These are phyloP conservation scores for Drosophila triauraria DNA, from an alignment of 1,140 invertebrate species.

Conservation along the genomic window DNA sequence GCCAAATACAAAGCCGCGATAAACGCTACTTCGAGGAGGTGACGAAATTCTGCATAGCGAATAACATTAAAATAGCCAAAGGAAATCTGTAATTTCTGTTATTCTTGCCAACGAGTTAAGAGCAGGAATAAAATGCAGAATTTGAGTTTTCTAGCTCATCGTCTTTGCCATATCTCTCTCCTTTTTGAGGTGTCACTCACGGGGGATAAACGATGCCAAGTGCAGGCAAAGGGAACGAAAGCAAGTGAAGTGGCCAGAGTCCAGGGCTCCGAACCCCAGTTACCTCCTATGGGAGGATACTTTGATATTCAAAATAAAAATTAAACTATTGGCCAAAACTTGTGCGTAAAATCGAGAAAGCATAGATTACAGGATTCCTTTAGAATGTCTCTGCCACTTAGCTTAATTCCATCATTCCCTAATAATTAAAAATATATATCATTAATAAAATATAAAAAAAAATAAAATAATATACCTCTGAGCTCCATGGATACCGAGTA, in stretches of 20 bases:
- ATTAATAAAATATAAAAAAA: no score
- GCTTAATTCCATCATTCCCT: neutral
- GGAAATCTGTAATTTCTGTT: neutral
- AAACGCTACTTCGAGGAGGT: neutral
- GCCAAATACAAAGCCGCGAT: no score
- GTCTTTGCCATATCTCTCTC: neutral
- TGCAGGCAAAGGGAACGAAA: slow-evolving; percentile 10
- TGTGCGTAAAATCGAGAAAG: neutral
- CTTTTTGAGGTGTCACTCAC: slow-evolving; percentile 3
- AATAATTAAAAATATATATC: no score
- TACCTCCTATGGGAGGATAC: neutral
- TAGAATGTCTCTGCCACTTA: neutral
- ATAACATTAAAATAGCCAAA: neutral
- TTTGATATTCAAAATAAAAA: no score
- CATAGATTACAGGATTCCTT: no score
- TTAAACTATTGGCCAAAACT: neutral
- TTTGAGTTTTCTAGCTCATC: neutral
- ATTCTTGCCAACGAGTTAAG: neutral
- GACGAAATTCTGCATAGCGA: neutral
- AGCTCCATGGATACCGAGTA: slow-evolving; percentile 48
- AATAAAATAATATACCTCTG: neutral
- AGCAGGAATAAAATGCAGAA: slow-evolving; percentile 12
- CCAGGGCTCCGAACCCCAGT: neutral
- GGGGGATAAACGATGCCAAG: slow-evolving; percentile 28
- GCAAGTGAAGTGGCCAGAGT: neutral